Percentiles rank a stretch among this genome's conserved stretches.
phyloP scores from a whole-genome alignment of 2,888 invertebrate species.

The Branchellion lobata region DNA sequence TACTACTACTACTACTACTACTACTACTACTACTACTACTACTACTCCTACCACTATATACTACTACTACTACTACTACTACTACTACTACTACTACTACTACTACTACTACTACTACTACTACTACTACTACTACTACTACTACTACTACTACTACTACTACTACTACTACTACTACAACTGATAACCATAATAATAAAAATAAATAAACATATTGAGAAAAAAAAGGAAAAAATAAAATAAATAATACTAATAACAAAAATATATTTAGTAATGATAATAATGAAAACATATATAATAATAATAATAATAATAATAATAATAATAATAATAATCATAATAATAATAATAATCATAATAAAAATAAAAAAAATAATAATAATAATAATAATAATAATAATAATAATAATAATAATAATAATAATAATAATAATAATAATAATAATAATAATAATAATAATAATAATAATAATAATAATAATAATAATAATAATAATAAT shows the following conservation, averaged over 20 bases:
- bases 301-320: background rate
- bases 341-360: background rate
- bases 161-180: too few species aligned
- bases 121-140: too few species aligned
- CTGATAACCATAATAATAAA: too few species aligned
- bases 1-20: too few species aligned
- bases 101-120: too few species aligned
- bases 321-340: background rate
- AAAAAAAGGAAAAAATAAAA: background rate
- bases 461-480: background rate
- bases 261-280: background rate
- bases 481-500: background rate
- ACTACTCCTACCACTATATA: too few species aligned
- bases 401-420: background rate
- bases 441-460: background rate
- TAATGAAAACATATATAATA: background rate
- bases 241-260: background rate
- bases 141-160: too few species aligned
- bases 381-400: background rate
- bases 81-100: too few species aligned
- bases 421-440: background rate
- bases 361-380: background rate
- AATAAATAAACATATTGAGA: too few species aligned
- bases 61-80: too few species aligned
- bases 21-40: too few species aligned